A percentile compares a stretch with the other conserved stretches of the same genome.
Evolutionary conservation across 2,797 vertebrate genomes (phyloP).

Genomic region (Betta splendens): DNA sequence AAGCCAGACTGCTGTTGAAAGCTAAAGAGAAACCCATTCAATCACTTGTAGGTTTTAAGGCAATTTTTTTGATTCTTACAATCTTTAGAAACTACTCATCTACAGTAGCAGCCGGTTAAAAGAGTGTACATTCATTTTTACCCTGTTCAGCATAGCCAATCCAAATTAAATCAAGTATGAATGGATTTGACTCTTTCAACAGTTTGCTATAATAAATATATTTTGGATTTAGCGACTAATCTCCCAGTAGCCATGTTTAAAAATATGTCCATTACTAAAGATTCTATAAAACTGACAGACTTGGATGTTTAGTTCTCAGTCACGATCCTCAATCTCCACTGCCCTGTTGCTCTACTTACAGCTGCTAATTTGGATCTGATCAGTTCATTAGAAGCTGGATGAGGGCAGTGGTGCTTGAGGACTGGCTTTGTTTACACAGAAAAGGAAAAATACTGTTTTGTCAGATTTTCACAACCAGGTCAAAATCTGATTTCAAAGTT

Average conservation of each 20-base stretch:
- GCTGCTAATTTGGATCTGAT: too few relatives aligned
- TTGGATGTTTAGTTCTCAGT: too few relatives aligned
- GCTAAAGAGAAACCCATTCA: constrained; percentile 38
- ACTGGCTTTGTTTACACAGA: background rate
- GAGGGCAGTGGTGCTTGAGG: too few relatives aligned
- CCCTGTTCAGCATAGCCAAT: constrained; percentile 24
- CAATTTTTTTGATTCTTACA: background rate
- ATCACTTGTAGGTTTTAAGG: constrained; percentile 15
- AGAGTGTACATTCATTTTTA: constrained; percentile 22
- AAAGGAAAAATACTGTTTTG: background rate
- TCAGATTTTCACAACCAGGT: background rate
- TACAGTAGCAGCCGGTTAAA: constrained; percentile 4
- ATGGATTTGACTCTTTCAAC: constrained; percentile 39
- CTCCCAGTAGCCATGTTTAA: constrained; percentile 46
- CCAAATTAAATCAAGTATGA: constrained; percentile 24
- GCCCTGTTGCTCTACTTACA: too few relatives aligned
- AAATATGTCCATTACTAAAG: constrained; percentile 24
- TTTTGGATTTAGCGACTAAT: constrained; percentile 43
- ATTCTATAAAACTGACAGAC: constrained; percentile 21
- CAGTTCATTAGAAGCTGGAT: too few relatives aligned
- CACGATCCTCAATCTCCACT: too few relatives aligned
- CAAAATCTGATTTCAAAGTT: constrained; percentile 3
- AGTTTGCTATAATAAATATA: constrained; percentile 68
- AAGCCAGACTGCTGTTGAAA: constrained; percentile 53
- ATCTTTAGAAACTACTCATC: background rate